These are phyloP conservation scores for Prunella himalayana DNA, from an alignment of 2,113 vertebrate species.

Conservation along the genomic window DNA sequence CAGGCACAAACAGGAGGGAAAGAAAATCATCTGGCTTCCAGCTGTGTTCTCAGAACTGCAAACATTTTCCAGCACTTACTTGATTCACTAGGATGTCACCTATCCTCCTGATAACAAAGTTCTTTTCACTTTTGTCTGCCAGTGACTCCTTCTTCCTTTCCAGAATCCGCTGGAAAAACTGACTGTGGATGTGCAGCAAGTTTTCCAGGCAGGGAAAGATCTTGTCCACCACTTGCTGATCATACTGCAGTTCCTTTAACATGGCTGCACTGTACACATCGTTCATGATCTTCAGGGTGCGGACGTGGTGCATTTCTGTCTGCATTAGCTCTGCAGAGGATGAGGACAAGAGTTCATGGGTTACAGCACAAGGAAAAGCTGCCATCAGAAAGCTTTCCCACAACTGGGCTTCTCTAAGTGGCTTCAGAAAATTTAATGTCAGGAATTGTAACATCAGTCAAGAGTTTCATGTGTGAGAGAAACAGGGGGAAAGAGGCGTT, in stretches of 20 bases:
- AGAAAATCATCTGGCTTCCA: neutral
- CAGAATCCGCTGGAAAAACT: constrained; percentile 86
- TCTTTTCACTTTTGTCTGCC: constrained; percentile 74
- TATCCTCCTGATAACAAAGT: constrained; percentile 85
- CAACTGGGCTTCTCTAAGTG: neutral
- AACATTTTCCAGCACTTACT: constrained; percentile 70
- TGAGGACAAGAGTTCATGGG: neutral
- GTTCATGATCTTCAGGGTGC: constrained; percentile 93
- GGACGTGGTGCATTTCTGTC: constrained; percentile 94
- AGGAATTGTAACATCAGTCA: neutral
- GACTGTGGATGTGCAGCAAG: constrained; percentile 87
- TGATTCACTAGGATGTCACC: constrained; percentile 89
- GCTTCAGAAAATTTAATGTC: neutral
- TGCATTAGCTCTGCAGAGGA: constrained; percentile 87
- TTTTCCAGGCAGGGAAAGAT: constrained; percentile 91
- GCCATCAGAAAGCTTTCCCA: neutral
- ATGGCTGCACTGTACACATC: constrained; percentile 93
- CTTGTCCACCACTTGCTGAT: constrained; percentile 82
- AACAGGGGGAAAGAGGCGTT: rapidly evolving
- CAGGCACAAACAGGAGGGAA: neutral
- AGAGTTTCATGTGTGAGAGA: neutral
- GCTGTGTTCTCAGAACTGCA: neutral
- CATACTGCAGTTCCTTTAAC: constrained; percentile 85
- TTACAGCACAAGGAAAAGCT: neutral
- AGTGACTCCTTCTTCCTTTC: constrained; percentile 88